phyloP scores from a whole-genome alignment of 2,797 vertebrate species.

The Adrianichthys oophorus region DNA sequence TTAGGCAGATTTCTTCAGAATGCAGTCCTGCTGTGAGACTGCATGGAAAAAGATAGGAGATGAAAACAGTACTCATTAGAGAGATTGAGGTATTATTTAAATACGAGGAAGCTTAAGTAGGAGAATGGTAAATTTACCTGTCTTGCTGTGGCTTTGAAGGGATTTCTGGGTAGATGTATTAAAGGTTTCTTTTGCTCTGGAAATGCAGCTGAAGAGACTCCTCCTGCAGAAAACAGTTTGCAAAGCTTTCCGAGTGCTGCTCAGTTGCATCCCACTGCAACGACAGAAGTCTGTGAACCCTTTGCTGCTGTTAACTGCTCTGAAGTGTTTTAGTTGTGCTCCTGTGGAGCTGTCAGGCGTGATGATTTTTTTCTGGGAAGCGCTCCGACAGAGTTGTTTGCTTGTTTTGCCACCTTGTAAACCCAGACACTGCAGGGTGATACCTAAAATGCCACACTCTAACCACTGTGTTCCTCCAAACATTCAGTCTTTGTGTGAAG shows the following conservation, averaged over 20 bases:
- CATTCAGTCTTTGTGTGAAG: slow-evolving; percentile 35
- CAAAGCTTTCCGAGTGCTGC: slow-evolving; percentile 30
- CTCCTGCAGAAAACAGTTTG: slow-evolving; percentile 35
- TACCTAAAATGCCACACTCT: slow-evolving; percentile 41
- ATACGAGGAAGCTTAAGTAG: slow-evolving; percentile 46
- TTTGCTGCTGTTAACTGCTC: slow-evolving; percentile 21
- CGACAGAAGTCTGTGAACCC: slow-evolving; percentile 37
- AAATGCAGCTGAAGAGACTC: not conserved
- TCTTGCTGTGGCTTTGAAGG: slow-evolving; percentile 33
- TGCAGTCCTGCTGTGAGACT: slow-evolving; percentile 56
- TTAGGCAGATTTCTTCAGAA: slow-evolving; percentile 35
- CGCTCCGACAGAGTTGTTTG: not conserved
- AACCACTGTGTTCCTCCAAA: slow-evolving; percentile 44
- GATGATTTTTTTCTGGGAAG: too few species aligned
- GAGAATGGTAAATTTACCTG: slow-evolving; percentile 52
- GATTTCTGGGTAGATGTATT: slow-evolving; percentile 29
- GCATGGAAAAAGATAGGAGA: slow-evolving; percentile 44
- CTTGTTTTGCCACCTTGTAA: slow-evolving; percentile 3
- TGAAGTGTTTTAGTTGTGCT: slow-evolving; percentile 7
- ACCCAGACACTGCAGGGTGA: too few species aligned
- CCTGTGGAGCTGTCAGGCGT: slow-evolving; percentile 22
- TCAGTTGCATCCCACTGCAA: slow-evolving; percentile 34
- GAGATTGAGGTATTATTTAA: slow-evolving; percentile 39
- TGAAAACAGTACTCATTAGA: slow-evolving; percentile 44
- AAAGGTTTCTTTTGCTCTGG: slow-evolving; percentile 12